These are phyloP conservation scores for Dryadula phaetusa DNA, from an alignment of 2,888 invertebrate species.

Conservation along the genomic window DNA sequence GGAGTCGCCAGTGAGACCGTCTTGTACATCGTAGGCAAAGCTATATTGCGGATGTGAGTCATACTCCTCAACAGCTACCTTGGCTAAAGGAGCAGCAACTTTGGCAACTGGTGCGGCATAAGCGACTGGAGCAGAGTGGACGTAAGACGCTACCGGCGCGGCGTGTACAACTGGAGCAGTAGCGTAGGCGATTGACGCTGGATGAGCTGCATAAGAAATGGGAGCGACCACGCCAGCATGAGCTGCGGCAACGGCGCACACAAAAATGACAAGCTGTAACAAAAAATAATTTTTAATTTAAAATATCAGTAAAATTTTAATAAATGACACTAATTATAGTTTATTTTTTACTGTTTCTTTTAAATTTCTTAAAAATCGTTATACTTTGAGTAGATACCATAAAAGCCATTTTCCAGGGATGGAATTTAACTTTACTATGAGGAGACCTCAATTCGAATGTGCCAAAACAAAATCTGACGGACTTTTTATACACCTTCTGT, in stretches of 20 bases:
- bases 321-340: background rate
- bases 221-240: conserved; percentile 57
- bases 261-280: conserved; percentile 66
- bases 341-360: background rate
- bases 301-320: background rate
- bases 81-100: conserved; percentile 55
- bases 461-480: conserved; percentile 54
- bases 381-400: conserved; percentile 60
- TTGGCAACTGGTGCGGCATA: conserved; percentile 58
- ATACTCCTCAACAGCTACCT: conserved; percentile 62
- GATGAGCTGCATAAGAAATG: conserved; percentile 71
- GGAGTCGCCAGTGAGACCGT: conserved; percentile 69
- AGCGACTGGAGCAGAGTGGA: conserved; percentile 57
- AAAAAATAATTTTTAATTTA: conserved; percentile 25
- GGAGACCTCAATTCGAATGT: conserved; percentile 73
- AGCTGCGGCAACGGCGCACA: conserved; percentile 66
- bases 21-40: conserved; percentile 75
- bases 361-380: background rate
- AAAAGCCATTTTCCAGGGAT: conserved; percentile 68
- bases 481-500: conserved; percentile 68
- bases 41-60: conserved; percentile 77
- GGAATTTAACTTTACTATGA: conserved; percentile 66
- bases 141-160: conserved; percentile 51
- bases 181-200: conserved; percentile 60
- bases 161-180: conserved; percentile 57